phyloP scores from a whole-genome alignment of 2,797 vertebrate genomes.

The Acanthis flammea region DNA sequence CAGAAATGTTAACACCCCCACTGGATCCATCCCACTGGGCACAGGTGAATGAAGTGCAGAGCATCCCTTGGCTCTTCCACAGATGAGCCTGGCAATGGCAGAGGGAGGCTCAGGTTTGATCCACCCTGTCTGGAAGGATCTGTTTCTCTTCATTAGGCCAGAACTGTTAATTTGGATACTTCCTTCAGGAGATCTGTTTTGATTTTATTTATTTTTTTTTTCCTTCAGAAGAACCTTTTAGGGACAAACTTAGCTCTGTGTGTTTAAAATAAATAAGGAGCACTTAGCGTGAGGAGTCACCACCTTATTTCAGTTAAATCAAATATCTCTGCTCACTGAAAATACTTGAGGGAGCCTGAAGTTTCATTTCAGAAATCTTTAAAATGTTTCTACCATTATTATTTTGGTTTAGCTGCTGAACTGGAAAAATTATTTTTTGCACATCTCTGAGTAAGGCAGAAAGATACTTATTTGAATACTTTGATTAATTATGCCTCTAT shows the following conservation, averaged over 20 bases:
- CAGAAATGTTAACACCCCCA: accelerated
- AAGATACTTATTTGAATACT: slow-evolving; percentile 21
- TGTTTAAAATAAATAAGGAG: slow-evolving; percentile 20
- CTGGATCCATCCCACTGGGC: background rate
- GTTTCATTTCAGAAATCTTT: background rate
- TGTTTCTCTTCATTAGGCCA: background rate
- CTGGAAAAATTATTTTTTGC: slow-evolving; percentile 17
- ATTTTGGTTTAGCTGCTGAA: slow-evolving; percentile 6
- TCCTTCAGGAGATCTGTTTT: background rate
- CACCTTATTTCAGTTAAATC: background rate
- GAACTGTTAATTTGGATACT: background rate
- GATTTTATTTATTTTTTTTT: background rate
- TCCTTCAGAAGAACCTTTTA: background rate
- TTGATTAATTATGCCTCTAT: slow-evolving; percentile 21
- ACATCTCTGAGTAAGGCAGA: slow-evolving; percentile 19
- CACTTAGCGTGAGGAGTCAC: background rate
- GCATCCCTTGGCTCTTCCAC: background rate
- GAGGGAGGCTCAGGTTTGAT: background rate
- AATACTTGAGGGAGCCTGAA: background rate
- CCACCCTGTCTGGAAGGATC: background rate
- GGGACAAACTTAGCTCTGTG: background rate
- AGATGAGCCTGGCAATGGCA: background rate
- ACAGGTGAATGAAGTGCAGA: background rate
- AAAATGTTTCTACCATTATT: slow-evolving; percentile 1
- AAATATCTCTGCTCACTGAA: background rate